phyloP scores from a whole-genome alignment of 2,113 vertebrate species.

The Phaethon lepturus region DNA sequence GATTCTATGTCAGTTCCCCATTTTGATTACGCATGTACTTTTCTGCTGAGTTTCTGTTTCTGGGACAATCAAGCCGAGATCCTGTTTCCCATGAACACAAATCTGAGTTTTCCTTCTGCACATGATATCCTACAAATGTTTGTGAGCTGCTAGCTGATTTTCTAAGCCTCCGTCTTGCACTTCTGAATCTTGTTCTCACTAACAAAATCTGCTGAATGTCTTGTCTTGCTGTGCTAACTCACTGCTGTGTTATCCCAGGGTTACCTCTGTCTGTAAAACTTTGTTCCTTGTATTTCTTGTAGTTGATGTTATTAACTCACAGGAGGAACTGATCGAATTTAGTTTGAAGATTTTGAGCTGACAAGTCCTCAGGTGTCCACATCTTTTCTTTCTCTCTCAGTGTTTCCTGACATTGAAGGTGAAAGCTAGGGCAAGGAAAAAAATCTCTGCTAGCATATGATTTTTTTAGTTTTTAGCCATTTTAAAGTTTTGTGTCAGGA shows the following conservation, averaged over 20 bases:
- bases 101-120: neutral
- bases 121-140: neutral
- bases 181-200: neutral
- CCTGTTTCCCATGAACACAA: neutral
- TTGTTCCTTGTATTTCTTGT: conserved; percentile 5
- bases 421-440: neutral
- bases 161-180: neutral
- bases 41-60: neutral
- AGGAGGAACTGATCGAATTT: conserved; percentile 13
- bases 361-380: neutral
- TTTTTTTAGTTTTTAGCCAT: neutral
- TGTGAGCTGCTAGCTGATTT: neutral
- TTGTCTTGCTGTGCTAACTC: neutral
- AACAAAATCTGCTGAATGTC: neutral
- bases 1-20: neutral
- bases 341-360: conserved; percentile 17
- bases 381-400: neutral
- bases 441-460: neutral
- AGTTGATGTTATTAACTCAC: conserved; percentile 24
- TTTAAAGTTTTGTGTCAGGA: neutral
- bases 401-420: neutral
- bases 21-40: neutral
- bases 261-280: neutral
- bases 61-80: neutral
- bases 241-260: neutral